These are phyloP conservation scores for Dendrolimus punctatus DNA, from an alignment of 1,140 invertebrate species.

Conservation along the genomic window DNA sequence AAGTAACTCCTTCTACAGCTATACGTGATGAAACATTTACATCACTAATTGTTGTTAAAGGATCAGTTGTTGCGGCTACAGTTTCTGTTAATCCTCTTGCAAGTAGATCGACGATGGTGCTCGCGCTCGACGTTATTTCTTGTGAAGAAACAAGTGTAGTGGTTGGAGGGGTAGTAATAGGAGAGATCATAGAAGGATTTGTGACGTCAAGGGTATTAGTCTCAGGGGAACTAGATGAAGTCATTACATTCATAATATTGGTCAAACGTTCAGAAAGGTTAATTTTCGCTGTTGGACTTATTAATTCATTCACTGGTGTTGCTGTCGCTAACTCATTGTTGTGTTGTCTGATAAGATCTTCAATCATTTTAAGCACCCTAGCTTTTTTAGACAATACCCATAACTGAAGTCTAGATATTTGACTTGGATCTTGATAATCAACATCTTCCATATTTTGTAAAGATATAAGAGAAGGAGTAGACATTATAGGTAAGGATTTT, in stretches of 20 bases:
- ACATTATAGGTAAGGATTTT: conserved; percentile 5
- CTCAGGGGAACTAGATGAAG: conserved; percentile 26
- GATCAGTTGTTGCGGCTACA: conserved; percentile 8
- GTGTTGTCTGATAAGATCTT: conserved; percentile 61
- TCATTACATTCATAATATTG: conserved; percentile 53
- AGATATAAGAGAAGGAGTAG: not conserved
- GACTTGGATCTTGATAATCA: conserved; percentile 37
- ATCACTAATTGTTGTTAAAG: conserved; percentile 1
- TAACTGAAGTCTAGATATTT: conserved; percentile 48
- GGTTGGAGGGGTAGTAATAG: conserved; percentile 12
- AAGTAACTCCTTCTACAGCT: conserved; percentile 1
- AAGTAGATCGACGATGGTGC: no score
- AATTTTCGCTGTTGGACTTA: conserved; percentile 28
- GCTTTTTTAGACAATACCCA: conserved; percentile 66
- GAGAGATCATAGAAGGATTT: conserved; percentile 16
- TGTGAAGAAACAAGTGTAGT: conserved; percentile 1
- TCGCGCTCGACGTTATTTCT: no score
- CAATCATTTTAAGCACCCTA: conserved; percentile 66
- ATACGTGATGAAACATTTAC: conserved; percentile 18
- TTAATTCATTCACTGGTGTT: conserved; percentile 37
- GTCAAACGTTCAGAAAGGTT: conserved; percentile 47
- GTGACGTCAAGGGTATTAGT: conserved; percentile 20
- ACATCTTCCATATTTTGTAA: conserved; percentile 22
- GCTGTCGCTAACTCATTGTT: conserved; percentile 60
- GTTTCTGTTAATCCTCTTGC: not conserved